Percentiles rank a stretch among this genome's conserved stretches.
Evolutionary conservation across 2,113 vertebrate species (phyloP).

Genomic region (Pelecanoides urinatrix): DNA sequence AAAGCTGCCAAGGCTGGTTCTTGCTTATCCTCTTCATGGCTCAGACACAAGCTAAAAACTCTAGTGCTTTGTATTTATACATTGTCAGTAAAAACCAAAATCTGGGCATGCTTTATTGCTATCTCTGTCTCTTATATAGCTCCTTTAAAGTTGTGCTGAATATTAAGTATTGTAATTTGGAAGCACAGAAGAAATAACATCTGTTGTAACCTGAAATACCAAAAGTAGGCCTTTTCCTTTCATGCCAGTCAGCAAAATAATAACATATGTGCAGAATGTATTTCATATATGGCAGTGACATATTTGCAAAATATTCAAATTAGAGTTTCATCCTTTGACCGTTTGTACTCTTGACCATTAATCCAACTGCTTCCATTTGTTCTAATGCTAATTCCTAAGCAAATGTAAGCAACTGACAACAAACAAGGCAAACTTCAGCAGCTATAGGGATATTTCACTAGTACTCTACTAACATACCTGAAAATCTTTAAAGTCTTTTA

Average conservation of each 20-base stretch:
- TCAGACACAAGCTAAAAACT: background rate
- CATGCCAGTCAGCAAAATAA: constrained; percentile 21
- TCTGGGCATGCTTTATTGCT: background rate
- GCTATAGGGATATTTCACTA: background rate
- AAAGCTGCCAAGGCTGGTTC: background rate
- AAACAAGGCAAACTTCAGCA: background rate
- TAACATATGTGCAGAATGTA: background rate
- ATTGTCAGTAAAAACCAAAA: background rate
- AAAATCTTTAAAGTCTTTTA: background rate
- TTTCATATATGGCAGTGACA: background rate
- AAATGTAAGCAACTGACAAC: background rate
- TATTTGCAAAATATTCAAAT: background rate
- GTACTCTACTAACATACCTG: background rate
- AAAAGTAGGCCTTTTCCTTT: constrained; percentile 33
- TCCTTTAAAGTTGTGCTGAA: background rate
- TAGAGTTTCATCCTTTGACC: background rate
- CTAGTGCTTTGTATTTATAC: background rate
- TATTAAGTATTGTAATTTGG: constrained; percentile 12
- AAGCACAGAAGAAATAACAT: constrained; percentile 21
- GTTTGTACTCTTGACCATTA: background rate
- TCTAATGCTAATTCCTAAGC: background rate
- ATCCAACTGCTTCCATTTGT: background rate
- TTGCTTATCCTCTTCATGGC: background rate
- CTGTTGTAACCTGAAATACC: constrained; percentile 37
- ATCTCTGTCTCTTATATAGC: background rate